Evolutionary conservation across 2,797 vertebrate species (phyloP).

Genomic region (Gallirallus australis): DNA sequence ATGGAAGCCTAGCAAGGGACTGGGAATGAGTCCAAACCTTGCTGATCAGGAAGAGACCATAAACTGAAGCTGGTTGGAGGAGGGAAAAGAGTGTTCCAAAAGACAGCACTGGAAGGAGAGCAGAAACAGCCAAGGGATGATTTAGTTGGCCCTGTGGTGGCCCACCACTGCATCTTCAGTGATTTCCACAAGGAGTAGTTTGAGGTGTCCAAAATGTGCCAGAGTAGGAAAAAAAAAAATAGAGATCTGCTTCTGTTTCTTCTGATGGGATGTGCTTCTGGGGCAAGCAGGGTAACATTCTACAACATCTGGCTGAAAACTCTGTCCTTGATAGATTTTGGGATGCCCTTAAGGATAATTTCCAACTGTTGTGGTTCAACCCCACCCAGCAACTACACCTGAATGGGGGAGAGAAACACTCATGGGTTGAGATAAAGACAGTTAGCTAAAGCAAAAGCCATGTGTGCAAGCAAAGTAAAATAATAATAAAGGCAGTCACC

Average conservation of each 20-base stretch:
- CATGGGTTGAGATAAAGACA: background rate
- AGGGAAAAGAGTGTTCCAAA: background rate
- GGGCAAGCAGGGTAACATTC: background rate
- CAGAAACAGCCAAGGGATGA: background rate
- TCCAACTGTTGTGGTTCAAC: fast-evolving
- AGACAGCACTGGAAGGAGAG: background rate
- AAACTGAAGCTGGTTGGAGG: background rate
- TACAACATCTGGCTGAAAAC: background rate
- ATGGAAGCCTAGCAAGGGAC: background rate
- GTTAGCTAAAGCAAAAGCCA: background rate
- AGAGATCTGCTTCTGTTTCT: background rate
- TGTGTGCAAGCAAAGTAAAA: background rate
- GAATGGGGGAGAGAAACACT: background rate
- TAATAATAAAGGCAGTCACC: background rate
- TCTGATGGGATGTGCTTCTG: background rate
- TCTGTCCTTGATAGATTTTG: background rate
- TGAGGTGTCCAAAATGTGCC: background rate
- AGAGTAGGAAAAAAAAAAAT: background rate
- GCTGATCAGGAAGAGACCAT: background rate
- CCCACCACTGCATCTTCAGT: background rate
- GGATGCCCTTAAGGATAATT: background rate
- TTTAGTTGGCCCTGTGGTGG: background rate
- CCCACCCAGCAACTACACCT: background rate
- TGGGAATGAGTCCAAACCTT: background rate
- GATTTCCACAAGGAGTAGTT: background rate